Evolutionary conservation across 2,888 invertebrate species (phyloP).

Genomic region (Athalia rosae): DNA sequence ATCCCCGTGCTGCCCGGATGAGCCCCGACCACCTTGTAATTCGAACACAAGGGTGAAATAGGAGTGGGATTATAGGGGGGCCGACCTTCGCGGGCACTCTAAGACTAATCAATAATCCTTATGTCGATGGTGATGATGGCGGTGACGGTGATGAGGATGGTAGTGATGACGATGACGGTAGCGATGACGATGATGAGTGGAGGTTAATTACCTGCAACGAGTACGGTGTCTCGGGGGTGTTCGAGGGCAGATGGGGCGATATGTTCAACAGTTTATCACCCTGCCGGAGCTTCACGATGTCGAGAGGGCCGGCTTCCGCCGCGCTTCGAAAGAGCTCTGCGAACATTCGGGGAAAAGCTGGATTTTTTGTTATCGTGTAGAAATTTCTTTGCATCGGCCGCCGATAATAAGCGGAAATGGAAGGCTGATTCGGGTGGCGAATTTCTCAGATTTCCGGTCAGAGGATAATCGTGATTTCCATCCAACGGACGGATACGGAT

Average conservation of each 20-base stretch:
- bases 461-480: not conserved
- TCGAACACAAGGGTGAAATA: no score
- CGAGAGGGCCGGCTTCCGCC: constrained; percentile 81
- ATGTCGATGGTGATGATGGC: not conserved
- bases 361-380: no score
- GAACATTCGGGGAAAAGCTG: constrained; percentile 55
- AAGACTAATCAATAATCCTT: constrained; percentile 6
- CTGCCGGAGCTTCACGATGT: constrained; percentile 80
- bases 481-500: no score
- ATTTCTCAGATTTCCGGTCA: not conserved
- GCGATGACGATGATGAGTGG: no score
- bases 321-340: constrained; percentile 81
- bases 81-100: not conserved
- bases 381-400: no score
- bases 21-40: constrained; percentile 67
- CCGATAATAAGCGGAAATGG: no score
- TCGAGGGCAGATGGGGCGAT: constrained; percentile 77
- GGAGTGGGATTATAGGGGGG: not conserved
- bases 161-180: no score
- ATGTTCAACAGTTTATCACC: constrained; percentile 80
- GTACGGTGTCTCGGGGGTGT: constrained; percentile 77
- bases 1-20: constrained; percentile 69
- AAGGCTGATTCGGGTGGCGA: not conserved
- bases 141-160: no score
- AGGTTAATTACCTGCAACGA: constrained; percentile 73